Evolutionary conservation across 1,140 invertebrate species (phyloP), one percentile per base, ranked within the genome.

Genomic region (Caligus rogercresseyi): DNA sequence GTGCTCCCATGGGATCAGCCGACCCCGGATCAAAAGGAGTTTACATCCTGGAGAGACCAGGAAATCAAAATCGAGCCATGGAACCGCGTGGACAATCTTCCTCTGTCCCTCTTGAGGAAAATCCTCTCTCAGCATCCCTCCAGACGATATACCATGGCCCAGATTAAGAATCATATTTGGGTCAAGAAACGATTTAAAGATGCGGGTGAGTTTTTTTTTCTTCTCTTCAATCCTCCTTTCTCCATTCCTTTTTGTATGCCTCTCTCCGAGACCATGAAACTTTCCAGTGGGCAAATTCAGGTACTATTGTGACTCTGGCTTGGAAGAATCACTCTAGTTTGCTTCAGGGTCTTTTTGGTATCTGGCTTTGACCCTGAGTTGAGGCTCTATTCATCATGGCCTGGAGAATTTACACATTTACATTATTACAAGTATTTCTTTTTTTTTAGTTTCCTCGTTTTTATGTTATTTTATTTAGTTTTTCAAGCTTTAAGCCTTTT

Each of bases 1-100:
- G 91, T 95, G 75, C 73, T 96, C 64, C 91, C 91, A 19, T 96
- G 92, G 92, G 85, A 91, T 77, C 81, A 87, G 70, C 84, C 92
- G 0, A 76, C 77, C 25, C 71, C 73, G 54, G 74, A 78, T 11
- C 87, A 84, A 71, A 65, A 71, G 19, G 86, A 91, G 69, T 96
- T 83, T 73, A 72, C 74, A 18, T 76, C 79, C 52, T 95, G 89
- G 89, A 81, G 80, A 67, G 77, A 79, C 52, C 72, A 72, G 63
- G 78, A 78, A 61, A 79, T 73, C 4, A 79, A 67, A 75, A 75
- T 77, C 67, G 80, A 79, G 2, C 86, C 87, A 0, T 94, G 89
- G 89, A 81, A 76, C 54, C 89, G 89, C 73, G 76, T 93, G 59
- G 81, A 88, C 66, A 83, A 81, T 56, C 71, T 81, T 54, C 80